Base-by-base conservation (phyloP, 2,113 vertebrate genomes). In the Turnix velox region DNA sequence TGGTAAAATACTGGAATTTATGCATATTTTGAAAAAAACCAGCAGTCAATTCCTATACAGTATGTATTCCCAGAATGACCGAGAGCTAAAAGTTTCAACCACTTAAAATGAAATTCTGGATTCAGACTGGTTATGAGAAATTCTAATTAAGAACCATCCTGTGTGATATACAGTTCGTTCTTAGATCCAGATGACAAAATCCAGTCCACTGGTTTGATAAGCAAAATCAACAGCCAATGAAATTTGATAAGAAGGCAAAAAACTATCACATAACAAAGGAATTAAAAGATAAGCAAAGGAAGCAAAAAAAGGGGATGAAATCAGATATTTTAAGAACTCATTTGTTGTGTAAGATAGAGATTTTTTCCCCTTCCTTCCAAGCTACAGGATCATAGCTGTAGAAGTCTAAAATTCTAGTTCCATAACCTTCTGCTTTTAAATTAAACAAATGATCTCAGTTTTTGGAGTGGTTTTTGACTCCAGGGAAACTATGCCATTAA, bases 371-470 rank as follows among this genome's bases (percentile, higher is more conserved):
- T 72, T 84, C 46, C 81, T 95, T 96, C 87, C 97, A 95, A 98
- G 96, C 94, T 96, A 94, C 49, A 91, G 80, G 37, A 59, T 55
- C 74, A 96, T 97, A 97, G 95, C 90, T 97, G 93, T 89, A 94
- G 90, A 97, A 95, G 87, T 51, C 69, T 96, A 87, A 97, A 97
- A 96, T 73, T 95, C 92, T 92, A 97, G 96, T 97, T 97, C 97
- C 90, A 96, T 97, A 97, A 88, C 66, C 90, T 94, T 94, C 95
- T 97, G 97, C 97, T 98, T 97, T 97, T 95, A 97, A 96, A 97
- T 97, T 97, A 98, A 98, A 98, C 96, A 98, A 97, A 98, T 98
- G 94, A 98, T 95, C 96, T 98, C 97, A 98, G 94, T 61, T 96
- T 97, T 97, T 97, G 97, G 96, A 97, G 80, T 66, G 9, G 71